Evolutionary conservation across 2,113 vertebrate genomes (phyloP), one percentile per base, ranked within the genome.

Genomic region (Ctenomys sociabilis): DNA sequence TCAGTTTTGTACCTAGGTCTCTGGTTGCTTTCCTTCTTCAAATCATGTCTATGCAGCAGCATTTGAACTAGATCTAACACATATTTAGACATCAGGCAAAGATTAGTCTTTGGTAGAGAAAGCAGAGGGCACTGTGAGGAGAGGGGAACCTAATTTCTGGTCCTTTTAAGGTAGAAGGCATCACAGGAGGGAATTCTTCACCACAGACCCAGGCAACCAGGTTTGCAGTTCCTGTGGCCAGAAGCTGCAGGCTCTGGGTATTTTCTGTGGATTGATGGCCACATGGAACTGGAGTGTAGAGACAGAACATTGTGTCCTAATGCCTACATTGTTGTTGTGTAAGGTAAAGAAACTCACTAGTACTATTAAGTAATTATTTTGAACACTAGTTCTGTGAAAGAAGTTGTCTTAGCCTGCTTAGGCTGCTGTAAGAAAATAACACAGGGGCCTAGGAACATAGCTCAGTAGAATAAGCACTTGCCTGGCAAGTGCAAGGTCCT

Each of bases 11-110:
- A 72, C 35, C 16, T 93, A 93, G 35, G 24, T 9, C 61, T 95
- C 52, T 72, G 84, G 91, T 92, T 83, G 80, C 45, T 83, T 96
- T 90, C 95, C 7, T 28, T 91, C 90, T 59, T 94, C 22, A 96
- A 82, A 90, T 90, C 86, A 78, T 83, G 22, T 72, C 88, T 80
- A 68, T 90, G 70, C 35, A 87, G 13, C 35, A 8, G 22, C 68
- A 73, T 83, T 35, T 37, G 40, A 94, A 77, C 37, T 90, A 80
- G 13, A 3, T 92, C 22, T 93, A 78, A 92, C 5, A 91, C 73
- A 95, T 7, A 77, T 87, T 80, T 93, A 77, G 37, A 77, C 68
- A 35, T 85, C 49, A 91, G 68, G 5, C 13, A 3, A 54, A 72
- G 61, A 66, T 30, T 49, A 82, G 40, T 35, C 26, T 35, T 68